Percentiles rank a stretch among this genome's conserved stretches.
These are phyloP conservation scores for Carapus acus DNA, from an alignment of 2,797 vertebrate genomes.

Conservation along the genomic window DNA sequence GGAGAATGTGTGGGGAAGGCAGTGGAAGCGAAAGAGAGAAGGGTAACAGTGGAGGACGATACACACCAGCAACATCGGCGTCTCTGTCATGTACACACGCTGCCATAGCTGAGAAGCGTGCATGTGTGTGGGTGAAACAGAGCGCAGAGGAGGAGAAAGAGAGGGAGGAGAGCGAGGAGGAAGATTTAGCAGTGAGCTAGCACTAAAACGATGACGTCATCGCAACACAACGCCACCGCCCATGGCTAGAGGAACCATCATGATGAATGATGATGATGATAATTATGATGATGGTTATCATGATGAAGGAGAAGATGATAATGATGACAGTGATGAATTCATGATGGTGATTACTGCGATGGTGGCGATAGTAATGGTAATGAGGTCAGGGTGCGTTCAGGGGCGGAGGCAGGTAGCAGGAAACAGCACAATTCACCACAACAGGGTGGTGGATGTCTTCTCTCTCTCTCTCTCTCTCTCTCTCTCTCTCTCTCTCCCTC, in stretches of 20 bases:
- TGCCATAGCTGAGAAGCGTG: conserved; percentile 52
- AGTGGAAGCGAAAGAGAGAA: conserved; percentile 30
- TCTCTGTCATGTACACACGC: too few species aligned
- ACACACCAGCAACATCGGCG: conserved; percentile 46
- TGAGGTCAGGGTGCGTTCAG: conserved; percentile 26
- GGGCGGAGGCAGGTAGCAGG: conserved; percentile 51
- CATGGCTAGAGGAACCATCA: conserved; percentile 13
- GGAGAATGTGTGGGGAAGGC: neutral
- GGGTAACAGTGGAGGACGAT: conserved; percentile 41
- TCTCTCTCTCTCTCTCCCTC: too few species aligned
- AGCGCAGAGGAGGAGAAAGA: neutral
- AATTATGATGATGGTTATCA: conserved; percentile 11
- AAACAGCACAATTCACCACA: conserved; percentile 51
- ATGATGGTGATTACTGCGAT: too few species aligned
- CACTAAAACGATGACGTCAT: conserved; percentile 24
- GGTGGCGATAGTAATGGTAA: too few species aligned
- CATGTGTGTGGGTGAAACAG: conserved; percentile 21
- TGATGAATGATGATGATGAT: neutral
- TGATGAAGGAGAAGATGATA: conserved; percentile 35
- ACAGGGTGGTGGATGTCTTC: conserved; percentile 66
- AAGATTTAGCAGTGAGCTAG: too few species aligned
- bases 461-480: conserved; percentile 13
- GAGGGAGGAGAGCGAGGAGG: conserved; percentile 6
- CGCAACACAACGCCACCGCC: conserved; percentile 29
- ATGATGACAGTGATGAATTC: conserved; percentile 56